Evolutionary conservation across 2,888 invertebrate genomes (phyloP).

Genomic region (Lasioglossum morio): DNA sequence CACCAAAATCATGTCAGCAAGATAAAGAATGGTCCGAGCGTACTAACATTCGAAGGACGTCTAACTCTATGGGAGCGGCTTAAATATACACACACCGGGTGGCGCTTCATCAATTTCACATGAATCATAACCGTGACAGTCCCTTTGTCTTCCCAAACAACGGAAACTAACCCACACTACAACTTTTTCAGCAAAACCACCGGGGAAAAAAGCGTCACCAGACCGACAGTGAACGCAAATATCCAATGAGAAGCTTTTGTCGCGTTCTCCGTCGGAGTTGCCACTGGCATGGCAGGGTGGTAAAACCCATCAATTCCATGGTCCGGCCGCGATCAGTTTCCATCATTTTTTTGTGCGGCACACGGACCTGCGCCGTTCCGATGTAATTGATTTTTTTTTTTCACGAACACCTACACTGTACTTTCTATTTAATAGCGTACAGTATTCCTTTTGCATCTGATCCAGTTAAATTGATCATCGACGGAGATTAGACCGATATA

Average conservation of each 20-base stretch:
- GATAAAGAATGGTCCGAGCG: neutral
- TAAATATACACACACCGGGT: constrained; percentile 14
- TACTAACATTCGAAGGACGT: neutral
- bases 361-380: constrained; percentile 25
- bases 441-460: neutral
- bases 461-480: neutral
- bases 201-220: constrained; percentile 20
- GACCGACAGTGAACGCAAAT: constrained; percentile 44
- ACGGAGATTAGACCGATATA: neutral
- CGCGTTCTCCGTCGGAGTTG: constrained; percentile 34
- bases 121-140: constrained; percentile 33
- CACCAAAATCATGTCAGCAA: neutral
- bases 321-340: constrained; percentile 39
- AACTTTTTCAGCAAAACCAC: constrained; percentile 15
- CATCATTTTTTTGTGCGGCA: constrained; percentile 39
- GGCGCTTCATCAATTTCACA: constrained; percentile 45
- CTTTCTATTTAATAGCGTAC: constrained; percentile 27
- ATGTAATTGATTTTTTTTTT: constrained; percentile 55
- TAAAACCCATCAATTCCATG: constrained; percentile 62
- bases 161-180: constrained; percentile 18
- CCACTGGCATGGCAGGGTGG: constrained; percentile 18
- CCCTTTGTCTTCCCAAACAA: constrained; percentile 38
- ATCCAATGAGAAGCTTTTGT: constrained; percentile 54
- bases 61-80: neutral
- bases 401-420: neutral